Evolutionary conservation across 2,113 vertebrate species (phyloP), one percentile per base, ranked within the genome.

Genomic region (Ailurus styani): DNA sequence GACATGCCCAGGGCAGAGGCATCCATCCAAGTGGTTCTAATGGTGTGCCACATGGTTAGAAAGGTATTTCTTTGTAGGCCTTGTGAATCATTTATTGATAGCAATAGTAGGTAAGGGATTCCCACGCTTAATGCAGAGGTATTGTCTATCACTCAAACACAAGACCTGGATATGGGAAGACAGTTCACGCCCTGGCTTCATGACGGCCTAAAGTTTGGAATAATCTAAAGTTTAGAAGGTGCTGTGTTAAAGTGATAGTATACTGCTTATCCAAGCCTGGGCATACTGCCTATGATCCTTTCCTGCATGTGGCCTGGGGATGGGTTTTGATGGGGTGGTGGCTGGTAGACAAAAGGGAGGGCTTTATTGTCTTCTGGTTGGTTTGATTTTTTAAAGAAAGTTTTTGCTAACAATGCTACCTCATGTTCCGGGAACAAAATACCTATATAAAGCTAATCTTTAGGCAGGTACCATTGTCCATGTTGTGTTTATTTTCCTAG

Each of bases 51-150:
- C 57, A 75, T 40, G 79, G 90, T 92, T 75, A 75, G 84, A 87
- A 89, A 82, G 64, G 21, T 23, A 78, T 86, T 87, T 47, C 23
- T 91, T 91, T 87, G 66, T 94, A 78, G 87, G n/a, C 37, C 31
- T 37, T 91, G 21, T 82, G 88, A 95, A 86, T 91, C 85, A 93
- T 90, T 93, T 92, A 90, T 89, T 94, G 85, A 81, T 77, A 98
- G 86, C 62, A 93, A 45, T 23, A 75, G 52, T 79, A 57, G 50
- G 50, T 78, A 68, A 93, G n/a, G 34, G 60, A 90, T 96, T 97
- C 94, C 84, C 91, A 97, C 3, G 4, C 55, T 88, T 55, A 50
- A 29, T 96, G 37, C 27, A 60, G 17, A 52, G 68, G 34, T 86
- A 91, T 77, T 90, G 29, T 81, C 81, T 96, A 55, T 75, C 81